Base-by-base conservation (phyloP, 2,888 invertebrate species). In the Biston betularia region DNA sequence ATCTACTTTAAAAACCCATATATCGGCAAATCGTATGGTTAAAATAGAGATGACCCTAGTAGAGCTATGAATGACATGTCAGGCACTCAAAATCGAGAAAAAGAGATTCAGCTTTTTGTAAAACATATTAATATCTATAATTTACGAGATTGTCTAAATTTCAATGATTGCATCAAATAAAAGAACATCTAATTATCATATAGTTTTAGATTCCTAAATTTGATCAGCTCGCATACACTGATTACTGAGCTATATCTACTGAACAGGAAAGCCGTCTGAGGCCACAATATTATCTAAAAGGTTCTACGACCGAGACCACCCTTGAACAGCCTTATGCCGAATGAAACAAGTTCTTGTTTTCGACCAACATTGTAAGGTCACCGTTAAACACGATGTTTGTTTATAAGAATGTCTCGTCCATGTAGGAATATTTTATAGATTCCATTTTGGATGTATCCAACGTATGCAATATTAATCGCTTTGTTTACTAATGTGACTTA, bases 311-410 rank as follows among this genome's bases (percentile, higher is more conserved):
- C 53, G 44, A 53, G 58, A 50, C 62, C 62, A 62, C 65, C 56
- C 68, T 68, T 67, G 71, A 65, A 58, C 65, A 55, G 56, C 60
- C 66, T 63, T 63, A 65, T 68, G 57, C 63, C 58, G 64, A 53
- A 63, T 56, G 40, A 64, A 70, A 64, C 69, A 60, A 53, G 67
- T 68, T 64, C 24, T 69, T 69, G 71, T 63, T 65, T 63, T 59
- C 56, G 42, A 34, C 11, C 24, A 63, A 45, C 10, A 56, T 14
- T 24, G 38, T 65, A 63, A 69, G 58, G 55, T 69, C 69, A 71
- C 38, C 61, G 12, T 10, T 46, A 15, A 14, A 44, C 24, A 35
- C n/a, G n/a, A 10, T 59, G 49, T 15, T 65, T 54, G 52, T 53
- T 60, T 49, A 14, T 54, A 44, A 40, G 4, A 52, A 46, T 42